These are phyloP conservation scores for Heterodera carotae DNA, from an alignment of 1,140 invertebrate species.

Conservation along the genomic window DNA sequence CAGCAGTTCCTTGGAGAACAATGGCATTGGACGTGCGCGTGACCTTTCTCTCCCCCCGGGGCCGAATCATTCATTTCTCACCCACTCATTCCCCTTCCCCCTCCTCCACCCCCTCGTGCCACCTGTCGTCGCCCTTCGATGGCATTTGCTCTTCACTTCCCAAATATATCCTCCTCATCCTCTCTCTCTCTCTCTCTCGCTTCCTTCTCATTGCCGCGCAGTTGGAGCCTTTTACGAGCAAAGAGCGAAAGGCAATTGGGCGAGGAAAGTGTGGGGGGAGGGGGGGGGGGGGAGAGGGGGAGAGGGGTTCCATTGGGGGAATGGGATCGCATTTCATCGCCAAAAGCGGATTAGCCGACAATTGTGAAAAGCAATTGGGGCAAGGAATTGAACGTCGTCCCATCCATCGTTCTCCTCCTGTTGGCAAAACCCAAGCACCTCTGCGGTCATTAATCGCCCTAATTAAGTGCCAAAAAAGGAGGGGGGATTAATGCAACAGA, in stretches of 20 bases:
- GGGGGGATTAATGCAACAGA: not conserved
- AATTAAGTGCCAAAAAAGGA: not conserved
- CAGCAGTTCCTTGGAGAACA: not conserved
- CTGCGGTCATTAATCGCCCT: constrained; percentile 1
- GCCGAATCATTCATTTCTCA: no score
- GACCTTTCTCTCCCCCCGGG: not conserved
- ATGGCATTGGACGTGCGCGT: not conserved
- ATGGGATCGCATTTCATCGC: not conserved
- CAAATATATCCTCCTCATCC: not conserved
- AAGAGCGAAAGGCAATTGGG: not conserved
- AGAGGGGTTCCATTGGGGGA: no score
- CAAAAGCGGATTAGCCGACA: not conserved
- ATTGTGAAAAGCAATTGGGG: not conserved
- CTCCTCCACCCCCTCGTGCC: not conserved
- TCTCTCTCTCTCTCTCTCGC: no score
- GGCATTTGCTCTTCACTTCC: not conserved
- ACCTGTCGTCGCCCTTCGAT: not conserved
- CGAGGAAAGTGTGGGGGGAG: not conserved
- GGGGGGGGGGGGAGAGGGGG: not conserved
- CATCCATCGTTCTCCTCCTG: not conserved
- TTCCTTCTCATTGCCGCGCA: not conserved
- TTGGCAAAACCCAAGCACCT: not conserved
- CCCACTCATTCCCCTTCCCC: not conserved
- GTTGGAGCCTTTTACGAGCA: not conserved
- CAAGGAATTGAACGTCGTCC: not conserved